These are phyloP conservation scores for Odontothrips loti DNA, from an alignment of 2,888 invertebrate species.

Conservation along the genomic window DNA sequence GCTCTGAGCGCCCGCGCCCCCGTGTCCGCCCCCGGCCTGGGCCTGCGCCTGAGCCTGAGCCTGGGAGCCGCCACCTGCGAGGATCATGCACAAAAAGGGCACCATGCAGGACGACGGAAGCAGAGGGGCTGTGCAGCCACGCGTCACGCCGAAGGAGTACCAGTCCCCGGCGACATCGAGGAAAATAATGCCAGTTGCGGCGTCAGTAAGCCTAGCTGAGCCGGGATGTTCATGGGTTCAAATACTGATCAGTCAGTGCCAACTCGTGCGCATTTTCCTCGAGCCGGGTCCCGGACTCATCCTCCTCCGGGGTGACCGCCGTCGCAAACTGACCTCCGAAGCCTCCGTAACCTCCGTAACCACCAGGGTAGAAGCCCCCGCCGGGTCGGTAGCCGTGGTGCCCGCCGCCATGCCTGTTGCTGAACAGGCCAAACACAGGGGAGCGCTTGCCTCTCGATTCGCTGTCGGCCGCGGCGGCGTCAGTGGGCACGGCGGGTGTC, in stretches of 20 bases:
- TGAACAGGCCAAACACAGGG: neutral
- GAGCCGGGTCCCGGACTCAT: neutral
- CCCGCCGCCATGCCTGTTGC: neutral
- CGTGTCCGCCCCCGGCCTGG: neutral
- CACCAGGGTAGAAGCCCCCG: neutral
- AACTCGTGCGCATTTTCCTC: neutral
- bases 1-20: neutral
- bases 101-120: neutral
- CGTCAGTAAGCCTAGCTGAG: neutral
- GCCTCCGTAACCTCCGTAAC: neutral
- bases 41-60: slow-evolving; percentile 7
- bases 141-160: neutral
- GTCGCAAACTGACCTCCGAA: neutral
- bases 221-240: neutral
- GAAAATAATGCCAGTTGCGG: too few species aligned
- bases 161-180: too few species aligned
- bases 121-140: neutral
- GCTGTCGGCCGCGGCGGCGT: neutral
- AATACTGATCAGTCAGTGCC: neutral
- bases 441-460: slow-evolving; percentile 9
- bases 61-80: neutral
- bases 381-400: neutral
- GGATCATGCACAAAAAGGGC: too few species aligned
- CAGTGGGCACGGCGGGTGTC: neutral
- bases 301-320: neutral